Evolutionary conservation across 2,888 invertebrate species (phyloP).

Genomic region (Mesochorus sp.): DNA sequence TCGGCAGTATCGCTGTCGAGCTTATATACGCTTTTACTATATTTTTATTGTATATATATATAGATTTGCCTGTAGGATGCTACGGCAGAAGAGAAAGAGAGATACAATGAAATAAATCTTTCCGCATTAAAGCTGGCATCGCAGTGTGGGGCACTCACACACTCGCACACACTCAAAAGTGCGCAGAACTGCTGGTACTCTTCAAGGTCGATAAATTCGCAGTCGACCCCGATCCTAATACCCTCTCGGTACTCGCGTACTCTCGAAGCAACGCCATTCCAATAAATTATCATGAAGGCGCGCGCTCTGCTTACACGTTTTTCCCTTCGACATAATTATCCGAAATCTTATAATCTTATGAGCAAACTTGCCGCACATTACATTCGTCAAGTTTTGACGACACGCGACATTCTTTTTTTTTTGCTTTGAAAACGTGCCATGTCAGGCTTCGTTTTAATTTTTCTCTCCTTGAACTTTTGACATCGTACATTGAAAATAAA

Average conservation of each 20-base stretch:
- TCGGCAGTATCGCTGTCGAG: conserved; percentile 51
- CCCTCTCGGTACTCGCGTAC: conserved; percentile 32
- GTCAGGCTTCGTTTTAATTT: no score
- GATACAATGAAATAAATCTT: conserved; percentile 59
- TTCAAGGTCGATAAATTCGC: conserved; percentile 61
- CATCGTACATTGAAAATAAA: no score
- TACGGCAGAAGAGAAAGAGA: conserved; percentile 35
- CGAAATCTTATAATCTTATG: conserved; percentile 21
- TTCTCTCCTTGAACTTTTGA: no score
- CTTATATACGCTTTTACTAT: conserved; percentile 43
- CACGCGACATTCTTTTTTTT: no score
- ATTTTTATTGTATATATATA: conserved; percentile 16
- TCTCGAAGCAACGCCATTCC: conserved; percentile 14
- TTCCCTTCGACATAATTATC: conserved; percentile 29
- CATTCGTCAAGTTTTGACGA: background rate
- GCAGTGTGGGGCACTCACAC: no score
- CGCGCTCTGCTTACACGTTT: conserved; percentile 11
- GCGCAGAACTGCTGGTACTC: conserved; percentile 45
- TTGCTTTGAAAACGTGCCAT: no score
- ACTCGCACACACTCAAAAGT: conserved; percentile 17
- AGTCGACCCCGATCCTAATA: conserved; percentile 55
- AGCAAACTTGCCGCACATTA: background rate
- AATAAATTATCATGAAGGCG: conserved; percentile 48
- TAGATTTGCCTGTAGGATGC: background rate
- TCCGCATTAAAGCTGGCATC: conserved; percentile 54